These are phyloP conservation scores for Halesus radiatus DNA, from an alignment of 1,140 invertebrate genomes.

Conservation along the genomic window DNA sequence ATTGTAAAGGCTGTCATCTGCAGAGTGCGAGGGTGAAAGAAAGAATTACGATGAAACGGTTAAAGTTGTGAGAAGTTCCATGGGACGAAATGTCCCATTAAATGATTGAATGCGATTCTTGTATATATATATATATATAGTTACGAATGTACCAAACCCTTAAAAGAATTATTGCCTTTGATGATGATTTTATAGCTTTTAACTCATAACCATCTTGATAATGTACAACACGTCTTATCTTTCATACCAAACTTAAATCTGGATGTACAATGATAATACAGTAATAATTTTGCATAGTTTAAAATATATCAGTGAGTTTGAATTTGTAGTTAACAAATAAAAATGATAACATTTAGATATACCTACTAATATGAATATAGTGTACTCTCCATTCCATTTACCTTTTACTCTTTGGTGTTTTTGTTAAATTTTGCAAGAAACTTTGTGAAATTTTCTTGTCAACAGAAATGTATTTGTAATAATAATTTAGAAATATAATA, in stretches of 20 bases:
- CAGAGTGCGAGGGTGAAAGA: not conserved
- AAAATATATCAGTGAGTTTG: not conserved
- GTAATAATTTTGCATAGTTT: not conserved
- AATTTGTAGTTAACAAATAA: conserved; percentile 9
- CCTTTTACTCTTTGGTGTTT: conserved; percentile 45
- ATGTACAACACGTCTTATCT: not conserved
- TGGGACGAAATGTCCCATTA: too few relatives aligned
- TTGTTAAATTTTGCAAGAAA: conserved; percentile 45
- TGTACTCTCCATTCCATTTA: conserved; percentile 52
- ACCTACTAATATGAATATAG: conserved; percentile 14
- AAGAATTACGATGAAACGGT: too few relatives aligned
- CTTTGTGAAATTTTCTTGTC: conserved; percentile 53
- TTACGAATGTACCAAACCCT: too few relatives aligned
- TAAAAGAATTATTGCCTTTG: too few relatives aligned
- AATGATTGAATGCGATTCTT: too few relatives aligned
- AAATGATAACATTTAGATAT: not conserved
- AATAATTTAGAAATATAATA: conserved; percentile 47
- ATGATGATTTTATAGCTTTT: not conserved
- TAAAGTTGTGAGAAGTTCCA: too few relatives aligned
- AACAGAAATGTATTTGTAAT: conserved; percentile 49
- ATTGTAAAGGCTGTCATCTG: not conserved
- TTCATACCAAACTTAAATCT: not conserved
- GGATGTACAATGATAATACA: too few relatives aligned
- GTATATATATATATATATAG: too few relatives aligned
- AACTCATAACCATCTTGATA: conserved; percentile 1